Evolutionary conservation across 2,113 vertebrate species (phyloP).

Genomic region (Maccullochella peelii): DNA sequence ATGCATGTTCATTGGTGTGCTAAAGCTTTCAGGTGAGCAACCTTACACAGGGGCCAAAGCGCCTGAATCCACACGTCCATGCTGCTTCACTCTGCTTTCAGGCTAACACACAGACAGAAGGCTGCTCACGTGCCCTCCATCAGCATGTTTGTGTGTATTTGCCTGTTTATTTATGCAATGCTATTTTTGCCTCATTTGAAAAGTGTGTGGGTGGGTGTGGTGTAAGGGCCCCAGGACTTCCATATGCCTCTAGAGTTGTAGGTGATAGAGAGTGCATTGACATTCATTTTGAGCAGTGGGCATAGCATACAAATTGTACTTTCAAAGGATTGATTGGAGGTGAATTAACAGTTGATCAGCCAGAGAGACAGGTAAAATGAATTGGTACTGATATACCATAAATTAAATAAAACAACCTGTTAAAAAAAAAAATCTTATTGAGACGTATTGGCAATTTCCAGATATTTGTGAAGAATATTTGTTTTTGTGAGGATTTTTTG

Average conservation of each 20-base stretch:
- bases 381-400: background rate
- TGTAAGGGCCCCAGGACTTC: background rate
- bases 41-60: slow-evolving; percentile 9
- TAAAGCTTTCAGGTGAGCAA: slow-evolving; percentile 28
- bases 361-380: background rate
- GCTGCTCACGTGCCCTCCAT: background rate
- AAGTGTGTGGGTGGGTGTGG: background rate
- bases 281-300: background rate
- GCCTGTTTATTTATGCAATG: background rate
- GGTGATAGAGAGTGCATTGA: background rate
- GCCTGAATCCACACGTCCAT: background rate
- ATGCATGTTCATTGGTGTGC: slow-evolving; percentile 40
- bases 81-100: background rate
- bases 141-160: background rate
- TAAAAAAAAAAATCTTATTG: background rate
- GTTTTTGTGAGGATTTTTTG: background rate
- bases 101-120: background rate
- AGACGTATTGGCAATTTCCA: background rate
- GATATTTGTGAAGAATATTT: background rate
- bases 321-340: background rate
- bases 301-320: background rate
- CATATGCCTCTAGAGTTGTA: background rate
- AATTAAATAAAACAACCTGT: background rate
- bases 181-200: slow-evolving; percentile 25
- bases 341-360: background rate